phyloP scores from a whole-genome alignment of 2,797 vertebrate genomes.

The Mormyrops attenuatus region DNA sequence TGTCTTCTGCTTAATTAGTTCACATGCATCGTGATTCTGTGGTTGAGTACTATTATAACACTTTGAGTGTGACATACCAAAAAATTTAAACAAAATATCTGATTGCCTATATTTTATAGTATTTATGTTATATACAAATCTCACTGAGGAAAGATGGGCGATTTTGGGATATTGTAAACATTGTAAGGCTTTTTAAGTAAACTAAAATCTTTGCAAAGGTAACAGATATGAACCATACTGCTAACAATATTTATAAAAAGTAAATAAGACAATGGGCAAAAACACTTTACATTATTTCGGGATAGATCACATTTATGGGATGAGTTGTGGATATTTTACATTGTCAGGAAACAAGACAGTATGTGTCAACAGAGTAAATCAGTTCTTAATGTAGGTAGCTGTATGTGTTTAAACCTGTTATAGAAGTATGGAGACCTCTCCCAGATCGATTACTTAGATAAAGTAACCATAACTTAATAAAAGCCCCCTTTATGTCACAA shows the following conservation, averaged over 20 bases:
- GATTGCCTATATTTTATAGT: background rate
- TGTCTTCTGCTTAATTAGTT: background rate
- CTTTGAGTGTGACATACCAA: constrained; percentile 5
- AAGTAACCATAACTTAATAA: constrained; percentile 8
- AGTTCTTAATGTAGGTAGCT: background rate
- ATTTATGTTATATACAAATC: background rate
- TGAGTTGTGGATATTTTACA: background rate
- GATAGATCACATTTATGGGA: background rate
- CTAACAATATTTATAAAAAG: background rate
- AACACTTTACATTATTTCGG: background rate
- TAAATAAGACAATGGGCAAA: background rate
- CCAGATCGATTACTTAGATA: constrained; percentile 4
- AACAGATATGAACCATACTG: background rate
- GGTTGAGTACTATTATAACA: background rate
- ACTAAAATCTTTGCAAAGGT: background rate
- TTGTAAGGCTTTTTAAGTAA: background rate
- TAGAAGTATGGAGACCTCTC: constrained; percentile 2
- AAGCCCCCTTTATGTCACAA: constrained; percentile 9
- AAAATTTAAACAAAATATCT: background rate
- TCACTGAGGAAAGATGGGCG: background rate
- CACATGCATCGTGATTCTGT: background rate
- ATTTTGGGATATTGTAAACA: background rate
- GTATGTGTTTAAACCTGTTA: background rate
- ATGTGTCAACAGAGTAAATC: background rate
- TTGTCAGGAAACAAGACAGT: background rate